Percentiles rank a stretch among this genome's conserved stretches.
These are phyloP conservation scores for Lasiommata megera DNA, from an alignment of 2,888 invertebrate genomes.

Conservation along the genomic window DNA sequence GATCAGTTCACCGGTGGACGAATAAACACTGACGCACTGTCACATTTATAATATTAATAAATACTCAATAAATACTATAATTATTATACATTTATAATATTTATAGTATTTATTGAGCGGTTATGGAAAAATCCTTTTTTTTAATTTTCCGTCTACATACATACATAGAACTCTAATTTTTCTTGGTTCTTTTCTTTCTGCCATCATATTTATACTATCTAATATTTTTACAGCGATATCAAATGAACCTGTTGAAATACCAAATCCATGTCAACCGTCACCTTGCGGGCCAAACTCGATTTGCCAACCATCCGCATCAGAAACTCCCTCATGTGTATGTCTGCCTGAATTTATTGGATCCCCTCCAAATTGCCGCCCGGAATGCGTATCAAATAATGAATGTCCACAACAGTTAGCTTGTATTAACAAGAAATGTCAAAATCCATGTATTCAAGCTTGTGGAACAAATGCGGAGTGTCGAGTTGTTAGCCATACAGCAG, in stretches of 20 bases:
- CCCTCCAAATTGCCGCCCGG: conserved; percentile 87
- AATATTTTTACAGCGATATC: conserved; percentile 45
- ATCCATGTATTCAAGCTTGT: conserved; percentile 88
- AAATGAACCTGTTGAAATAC: conserved; percentile 45
- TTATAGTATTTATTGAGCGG: no score
- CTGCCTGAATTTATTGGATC: conserved; percentile 84
- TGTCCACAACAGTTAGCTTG: conserved; percentile 86
- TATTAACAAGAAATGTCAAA: conserved; percentile 87
- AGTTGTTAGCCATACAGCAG: conserved; percentile 88
- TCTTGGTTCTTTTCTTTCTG: no score
- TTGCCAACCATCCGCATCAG: conserved; percentile 79
- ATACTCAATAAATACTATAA: no score
- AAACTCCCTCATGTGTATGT: conserved; percentile 86
- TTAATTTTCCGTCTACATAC: no score
- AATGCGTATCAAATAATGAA: conserved; percentile 87
- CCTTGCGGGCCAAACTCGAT: conserved; percentile 89
- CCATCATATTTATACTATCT: no score
- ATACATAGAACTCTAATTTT: no score
- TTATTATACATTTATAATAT: no score
- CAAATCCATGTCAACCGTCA: conserved; percentile 87
- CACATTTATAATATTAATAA: no score
- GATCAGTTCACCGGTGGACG: no score
- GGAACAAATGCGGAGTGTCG: conserved; percentile 88
- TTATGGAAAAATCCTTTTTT: no score
- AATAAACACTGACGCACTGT: no score